Percentiles rank a stretch among this genome's conserved stretches.
Evolutionary conservation across 92 coral and sea anemone species (phyloP).

Genomic region (Heliopora coerulea): DNA sequence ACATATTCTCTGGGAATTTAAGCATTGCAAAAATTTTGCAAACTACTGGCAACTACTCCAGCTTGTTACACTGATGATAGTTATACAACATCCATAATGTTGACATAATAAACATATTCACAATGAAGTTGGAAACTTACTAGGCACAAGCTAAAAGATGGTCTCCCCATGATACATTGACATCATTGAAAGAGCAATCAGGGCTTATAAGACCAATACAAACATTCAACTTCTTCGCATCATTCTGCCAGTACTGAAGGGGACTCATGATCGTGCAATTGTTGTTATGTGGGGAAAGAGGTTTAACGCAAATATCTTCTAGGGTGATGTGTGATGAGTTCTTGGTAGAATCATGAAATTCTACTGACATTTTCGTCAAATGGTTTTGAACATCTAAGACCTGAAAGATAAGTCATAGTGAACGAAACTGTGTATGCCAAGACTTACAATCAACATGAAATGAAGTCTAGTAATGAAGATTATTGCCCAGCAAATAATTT

Average conservation of each 20-base stretch:
- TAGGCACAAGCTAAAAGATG: constrained; percentile 59
- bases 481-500: too few relatives aligned
- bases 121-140: too few relatives aligned
- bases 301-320: constrained; percentile 79
- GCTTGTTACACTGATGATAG: too few relatives aligned
- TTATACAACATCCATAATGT: too few relatives aligned
- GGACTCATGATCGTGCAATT: constrained; percentile 79
- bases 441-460: too few relatives aligned
- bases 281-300: constrained; percentile 70
- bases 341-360: constrained; percentile 72
- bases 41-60: too few relatives aligned
- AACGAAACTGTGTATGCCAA: background rate
- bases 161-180: constrained; percentile 38
- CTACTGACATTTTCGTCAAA: constrained; percentile 56
- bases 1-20: too few relatives aligned
- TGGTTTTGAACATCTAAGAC: constrained; percentile 49
- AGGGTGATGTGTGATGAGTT: constrained; percentile 57
- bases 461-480: too few relatives aligned
- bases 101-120: too few relatives aligned
- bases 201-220: constrained; percentile 50
- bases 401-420: constrained; percentile 36
- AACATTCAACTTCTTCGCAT: constrained; percentile 57
- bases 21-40: too few relatives aligned
- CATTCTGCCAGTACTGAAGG: constrained; percentile 91
- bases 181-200: background rate